Percentiles rank a stretch among this genome's conserved stretches.
These are phyloP conservation scores for Myotis planiceps DNA, from an alignment of 2,797 vertebrate species.

Conservation along the genomic window DNA sequence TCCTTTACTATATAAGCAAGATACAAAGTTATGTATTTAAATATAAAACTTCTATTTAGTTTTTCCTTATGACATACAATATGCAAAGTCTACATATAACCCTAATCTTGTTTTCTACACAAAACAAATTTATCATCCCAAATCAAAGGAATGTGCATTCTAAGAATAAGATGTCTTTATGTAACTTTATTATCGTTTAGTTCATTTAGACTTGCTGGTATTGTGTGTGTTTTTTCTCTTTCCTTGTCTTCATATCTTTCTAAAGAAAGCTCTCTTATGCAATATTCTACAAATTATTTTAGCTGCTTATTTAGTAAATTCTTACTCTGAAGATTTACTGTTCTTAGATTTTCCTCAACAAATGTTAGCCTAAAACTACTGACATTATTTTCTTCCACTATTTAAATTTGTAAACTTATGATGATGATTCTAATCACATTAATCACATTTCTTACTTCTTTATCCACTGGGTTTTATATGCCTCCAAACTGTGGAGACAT, in stretches of 20 bases:
- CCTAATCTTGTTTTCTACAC: not conserved
- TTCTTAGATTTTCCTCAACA: not conserved
- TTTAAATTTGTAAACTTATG: not conserved
- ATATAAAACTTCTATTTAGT: not conserved
- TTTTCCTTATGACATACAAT: not conserved
- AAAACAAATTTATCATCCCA: not conserved
- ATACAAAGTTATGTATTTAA: not conserved
- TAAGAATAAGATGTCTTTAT: not conserved
- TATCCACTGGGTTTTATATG: not conserved
- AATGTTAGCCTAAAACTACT: not conserved
- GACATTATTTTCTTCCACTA: slow-evolving; percentile 2
- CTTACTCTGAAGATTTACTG: not conserved
- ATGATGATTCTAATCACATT: not conserved
- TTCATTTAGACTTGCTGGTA: not conserved
- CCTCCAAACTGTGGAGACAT: not conserved
- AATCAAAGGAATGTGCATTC: not conserved
- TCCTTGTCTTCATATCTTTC: not conserved
- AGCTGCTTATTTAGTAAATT: not conserved
- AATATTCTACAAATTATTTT: not conserved
- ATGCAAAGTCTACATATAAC: not conserved
- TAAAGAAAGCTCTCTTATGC: not conserved
- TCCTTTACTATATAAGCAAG: not conserved
- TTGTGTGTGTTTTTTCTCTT: not conserved
- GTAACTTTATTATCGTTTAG: not conserved
- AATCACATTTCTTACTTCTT: not conserved